Evolutionary conservation across 2,888 invertebrate species (phyloP), one percentile per base, ranked within the genome.

Genomic region (Tanypteryx hageni): DNA sequence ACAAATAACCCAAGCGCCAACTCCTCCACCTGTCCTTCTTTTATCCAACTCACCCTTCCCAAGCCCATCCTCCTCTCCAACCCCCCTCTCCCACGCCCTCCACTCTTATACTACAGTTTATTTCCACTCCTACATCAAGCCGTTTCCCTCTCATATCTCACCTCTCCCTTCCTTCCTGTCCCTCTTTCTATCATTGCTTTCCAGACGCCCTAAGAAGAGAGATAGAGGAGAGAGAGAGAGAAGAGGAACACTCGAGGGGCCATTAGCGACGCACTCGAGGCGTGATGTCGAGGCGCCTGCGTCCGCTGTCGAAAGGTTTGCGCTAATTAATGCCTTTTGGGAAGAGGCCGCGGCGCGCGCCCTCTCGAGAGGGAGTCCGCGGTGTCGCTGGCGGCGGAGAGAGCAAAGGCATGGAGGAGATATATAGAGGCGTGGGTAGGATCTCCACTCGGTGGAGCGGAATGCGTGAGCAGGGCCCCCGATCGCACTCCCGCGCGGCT

Each of bases 201-300:
- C 83, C 83, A 83, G 83, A 83, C 83, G 83, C 83, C 83, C 57
- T 83, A 27, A 83, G 83, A 83, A 83, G 44, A 44, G 44, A 44
- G 44, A 44, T 44, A 44, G 44, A 44, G 44, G 44, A 44, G 44
- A 44, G 44, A 5, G 44, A 44, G 44, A 5, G 44, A 44, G n/a
- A 44, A 44, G 44, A 14, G 64, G 59, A 59, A 31, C 61, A 9
- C 89, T 89, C 64, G 59, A n/a, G 64, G 64, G 89, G 11, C 89
- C 89, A 89, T 89, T 89, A 89, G 89, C 89, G 64, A 61, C 31
- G 89, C 22, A 89, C 56, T 64, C 89, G 89, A 89, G 44, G 64
- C 89, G 89, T 89, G 89, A 89, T 89, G 89, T 68, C 64, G 64
- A 89, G 89, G 89, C 89, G 89, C 89, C 89, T 89, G 86, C 57